These are phyloP conservation scores for Prunella fulvescens DNA, from an alignment of 2,113 vertebrate genomes.

Conservation along the genomic window DNA sequence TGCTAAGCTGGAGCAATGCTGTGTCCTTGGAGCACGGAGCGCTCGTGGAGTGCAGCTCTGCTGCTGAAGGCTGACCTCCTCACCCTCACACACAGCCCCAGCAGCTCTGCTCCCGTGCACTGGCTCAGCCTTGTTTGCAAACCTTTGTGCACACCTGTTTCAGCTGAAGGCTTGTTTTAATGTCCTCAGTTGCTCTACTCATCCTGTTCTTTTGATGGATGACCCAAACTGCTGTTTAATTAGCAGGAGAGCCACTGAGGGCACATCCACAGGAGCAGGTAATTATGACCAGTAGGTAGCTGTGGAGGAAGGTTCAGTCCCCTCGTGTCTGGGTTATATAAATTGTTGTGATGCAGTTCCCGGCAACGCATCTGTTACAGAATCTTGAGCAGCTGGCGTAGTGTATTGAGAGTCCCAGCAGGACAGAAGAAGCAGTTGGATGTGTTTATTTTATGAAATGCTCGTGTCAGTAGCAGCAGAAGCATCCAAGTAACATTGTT, in stretches of 20 bases:
- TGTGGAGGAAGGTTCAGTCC: neutral
- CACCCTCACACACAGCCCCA: neutral
- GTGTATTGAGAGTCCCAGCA: neutral
- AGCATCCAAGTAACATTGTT: neutral
- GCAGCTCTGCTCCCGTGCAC: neutral
- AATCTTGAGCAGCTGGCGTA: slow-evolving; percentile 12
- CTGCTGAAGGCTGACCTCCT: neutral
- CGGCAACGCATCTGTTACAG: neutral
- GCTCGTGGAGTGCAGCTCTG: neutral
- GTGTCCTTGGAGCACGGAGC: rapidly evolving
- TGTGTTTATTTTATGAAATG: neutral
- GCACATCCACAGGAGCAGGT: neutral
- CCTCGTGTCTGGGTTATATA: neutral
- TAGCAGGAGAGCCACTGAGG: neutral
- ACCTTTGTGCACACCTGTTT: neutral
- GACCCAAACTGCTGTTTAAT: neutral
- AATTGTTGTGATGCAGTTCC: slow-evolving; percentile 5
- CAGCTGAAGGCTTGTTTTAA: neutral
- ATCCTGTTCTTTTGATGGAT: neutral
- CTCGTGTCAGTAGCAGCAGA: neutral
- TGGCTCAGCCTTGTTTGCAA: neutral
- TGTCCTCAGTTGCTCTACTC: neutral
- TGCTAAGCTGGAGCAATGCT: rapidly evolving
- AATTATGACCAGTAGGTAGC: neutral
- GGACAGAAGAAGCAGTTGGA: neutral